These are phyloP conservation scores for Drosophila yooni DNA, from an alignment of 2,888 invertebrate genomes.

Conservation along the genomic window DNA sequence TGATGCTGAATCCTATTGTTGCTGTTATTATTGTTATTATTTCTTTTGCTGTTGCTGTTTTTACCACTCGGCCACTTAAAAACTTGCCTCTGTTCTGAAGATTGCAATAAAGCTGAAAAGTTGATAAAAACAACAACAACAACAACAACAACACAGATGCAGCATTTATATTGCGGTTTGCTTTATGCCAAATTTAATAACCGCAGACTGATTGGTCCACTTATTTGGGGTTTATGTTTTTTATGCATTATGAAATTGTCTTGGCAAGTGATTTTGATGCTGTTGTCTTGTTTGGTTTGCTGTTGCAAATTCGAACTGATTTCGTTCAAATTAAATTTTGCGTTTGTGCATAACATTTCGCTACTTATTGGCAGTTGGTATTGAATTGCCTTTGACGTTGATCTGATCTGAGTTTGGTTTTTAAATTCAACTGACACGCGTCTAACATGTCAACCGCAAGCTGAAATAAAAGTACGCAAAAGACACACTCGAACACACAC, in stretches of 20 bases:
- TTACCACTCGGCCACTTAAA: conserved; percentile 56
- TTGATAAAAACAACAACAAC: conserved; percentile 23
- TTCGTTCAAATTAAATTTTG: conserved; percentile 34
- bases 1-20: conserved; percentile 59
- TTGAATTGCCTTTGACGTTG: conserved; percentile 30
- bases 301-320: conserved; percentile 12
- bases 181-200: conserved; percentile 21
- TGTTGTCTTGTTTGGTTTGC: background rate
- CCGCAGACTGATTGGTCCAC: background rate
- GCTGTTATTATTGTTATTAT: conserved; percentile 10
- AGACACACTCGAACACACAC: background rate
- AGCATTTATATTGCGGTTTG: conserved; percentile 31
- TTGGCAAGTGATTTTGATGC: background rate
- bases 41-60: conserved; percentile 16
- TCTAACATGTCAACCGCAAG: conserved; percentile 27
- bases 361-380: conserved; percentile 19
- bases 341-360: conserved; percentile 4
- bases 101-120: conserved; percentile 50
- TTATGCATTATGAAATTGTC: background rate
- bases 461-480: conserved; percentile 8
- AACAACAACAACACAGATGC: conserved; percentile 13
- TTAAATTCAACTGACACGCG: conserved; percentile 35
- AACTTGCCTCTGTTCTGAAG: conserved; percentile 54
- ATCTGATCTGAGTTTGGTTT: conserved; percentile 42
- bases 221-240: background rate